A percentile compares a stretch with the other conserved stretches of the same genome.
phyloP scores from a whole-genome alignment of 2,888 invertebrate species.

The Habrosyne pyritoides region DNA sequence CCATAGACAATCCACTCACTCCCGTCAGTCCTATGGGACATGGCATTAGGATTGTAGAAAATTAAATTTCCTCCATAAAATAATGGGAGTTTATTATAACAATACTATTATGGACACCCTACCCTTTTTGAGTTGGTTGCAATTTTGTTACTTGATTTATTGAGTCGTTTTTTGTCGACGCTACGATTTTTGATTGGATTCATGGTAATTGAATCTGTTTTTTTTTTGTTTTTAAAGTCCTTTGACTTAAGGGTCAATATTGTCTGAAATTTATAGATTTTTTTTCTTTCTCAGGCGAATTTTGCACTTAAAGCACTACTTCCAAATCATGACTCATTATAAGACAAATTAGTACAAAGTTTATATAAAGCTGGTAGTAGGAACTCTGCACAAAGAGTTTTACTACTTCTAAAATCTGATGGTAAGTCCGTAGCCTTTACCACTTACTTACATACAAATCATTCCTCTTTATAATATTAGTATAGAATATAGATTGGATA shows the following conservation, averaged over 20 bases:
- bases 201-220: constrained; percentile 18
- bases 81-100: constrained; percentile 67
- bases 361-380: too few species aligned
- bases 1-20: constrained; percentile 21
- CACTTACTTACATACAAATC: too few species aligned
- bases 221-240: constrained; percentile 8
- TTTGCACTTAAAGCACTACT: too few species aligned
- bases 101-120: constrained; percentile 55
- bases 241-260: background rate
- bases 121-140: constrained; percentile 33
- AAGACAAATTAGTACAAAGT: too few species aligned
- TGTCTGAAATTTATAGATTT: too few species aligned
- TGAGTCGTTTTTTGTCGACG: constrained; percentile 17
- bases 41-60: constrained; percentile 58
- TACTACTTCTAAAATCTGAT: too few species aligned
- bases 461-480: too few species aligned
- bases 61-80: constrained; percentile 75
- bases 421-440: too few species aligned
- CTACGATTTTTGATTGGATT: constrained; percentile 25
- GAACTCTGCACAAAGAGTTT: too few species aligned
- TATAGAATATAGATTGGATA: too few species aligned
- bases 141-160: constrained; percentile 24
- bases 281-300: too few species aligned
- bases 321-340: too few species aligned
- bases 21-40: constrained; percentile 49